Evolutionary conservation across 2,888 invertebrate genomes (phyloP), one percentile per base, ranked within the genome.

Genomic region (Rutpela maculata): DNA sequence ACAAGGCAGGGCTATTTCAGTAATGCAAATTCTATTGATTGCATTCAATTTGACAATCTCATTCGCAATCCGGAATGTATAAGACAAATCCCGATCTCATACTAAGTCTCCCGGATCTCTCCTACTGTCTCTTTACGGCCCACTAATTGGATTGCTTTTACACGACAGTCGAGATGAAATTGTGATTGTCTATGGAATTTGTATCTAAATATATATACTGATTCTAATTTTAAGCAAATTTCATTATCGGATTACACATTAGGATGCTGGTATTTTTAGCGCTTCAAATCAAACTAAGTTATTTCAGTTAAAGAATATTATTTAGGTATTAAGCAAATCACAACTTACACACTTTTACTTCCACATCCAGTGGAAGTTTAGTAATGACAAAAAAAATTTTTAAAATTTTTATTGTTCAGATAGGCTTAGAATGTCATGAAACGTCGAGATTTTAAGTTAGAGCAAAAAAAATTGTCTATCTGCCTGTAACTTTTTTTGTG

Each of bases 11-110:
- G 57, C 65, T 67, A 78, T 67, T 74, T 70, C 63, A 67, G 63
- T 74, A 62, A 82, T 82, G 82, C 78, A 81, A 83, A 83, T 83
- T 78, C 78, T 80, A 82, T 81, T 82, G 81, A 83, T 82, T 77
- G 81, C 80, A 81, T 82, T 77, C 78, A 79, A 83, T 81, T 83
- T 80, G 77, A 80, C 82, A 80, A 79, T 71, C 70, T 74, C 77
- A 66, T 78, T 79, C 76, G 68, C 74, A 74, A 78, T 74, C 77
- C 74, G 71, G 66, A 76, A 78, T 81, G 71, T 77, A 78, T 76
- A 78, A 82, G 80, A 81, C 78, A 79, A 81, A 80, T 81, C 81
- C 80, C 78, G 75, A 77, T 75, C 72, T 72, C 70, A 22, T 62
- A 60, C 55, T 63, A 59, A 59, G 65, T 68, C 67, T 71, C 59